Percentiles rank a stretch among this genome's conserved stretches.
Conservation (phyloP, 2,113 vertebrate species). For the Perca flavescens region DNA sequence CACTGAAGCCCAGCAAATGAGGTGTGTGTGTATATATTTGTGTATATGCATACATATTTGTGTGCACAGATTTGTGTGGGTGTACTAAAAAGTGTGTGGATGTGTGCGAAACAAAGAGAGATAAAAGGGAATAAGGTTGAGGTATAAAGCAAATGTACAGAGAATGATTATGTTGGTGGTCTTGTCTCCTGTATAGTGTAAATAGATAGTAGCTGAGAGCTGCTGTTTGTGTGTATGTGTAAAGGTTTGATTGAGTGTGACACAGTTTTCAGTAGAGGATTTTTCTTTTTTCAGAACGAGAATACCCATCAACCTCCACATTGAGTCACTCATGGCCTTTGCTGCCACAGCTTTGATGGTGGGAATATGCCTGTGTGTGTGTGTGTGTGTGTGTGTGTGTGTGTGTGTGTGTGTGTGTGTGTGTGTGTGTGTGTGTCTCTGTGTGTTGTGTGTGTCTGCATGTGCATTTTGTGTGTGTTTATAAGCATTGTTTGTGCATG, state of each 20-base stretch:
- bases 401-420: slow-evolving; percentile 38
- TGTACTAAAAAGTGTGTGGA: slow-evolving; percentile 13
- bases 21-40: slow-evolving; percentile 11
- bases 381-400: slow-evolving; percentile 9
- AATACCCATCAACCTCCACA: slow-evolving; percentile 59
- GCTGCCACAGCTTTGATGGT: slow-evolving; percentile 62
- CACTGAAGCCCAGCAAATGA: slow-evolving; percentile 51
- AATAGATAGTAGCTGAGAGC: neutral
- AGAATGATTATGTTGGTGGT: slow-evolving; percentile 17
- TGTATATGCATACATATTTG: slow-evolving; percentile 19
- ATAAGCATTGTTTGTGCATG: neutral
- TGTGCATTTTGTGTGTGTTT: slow-evolving; percentile 41
- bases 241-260: slow-evolving; percentile 29
- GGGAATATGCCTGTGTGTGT: slow-evolving; percentile 26
- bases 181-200: slow-evolving; percentile 11
- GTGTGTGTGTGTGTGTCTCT: neutral
- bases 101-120: slow-evolving; percentile 25
- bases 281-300: slow-evolving; percentile 24
- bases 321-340: slow-evolving; percentile 50
- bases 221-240: slow-evolving; percentile 8
- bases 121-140: slow-evolving; percentile 36
- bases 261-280: slow-evolving; percentile 8
- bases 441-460: slow-evolving; percentile 21
- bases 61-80: slow-evolving; percentile 37
- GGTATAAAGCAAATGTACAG: slow-evolving; percentile 43